These are phyloP conservation scores for Cheilosia impressa DNA, from an alignment of 2,888 invertebrate species.

Conservation along the genomic window DNA sequence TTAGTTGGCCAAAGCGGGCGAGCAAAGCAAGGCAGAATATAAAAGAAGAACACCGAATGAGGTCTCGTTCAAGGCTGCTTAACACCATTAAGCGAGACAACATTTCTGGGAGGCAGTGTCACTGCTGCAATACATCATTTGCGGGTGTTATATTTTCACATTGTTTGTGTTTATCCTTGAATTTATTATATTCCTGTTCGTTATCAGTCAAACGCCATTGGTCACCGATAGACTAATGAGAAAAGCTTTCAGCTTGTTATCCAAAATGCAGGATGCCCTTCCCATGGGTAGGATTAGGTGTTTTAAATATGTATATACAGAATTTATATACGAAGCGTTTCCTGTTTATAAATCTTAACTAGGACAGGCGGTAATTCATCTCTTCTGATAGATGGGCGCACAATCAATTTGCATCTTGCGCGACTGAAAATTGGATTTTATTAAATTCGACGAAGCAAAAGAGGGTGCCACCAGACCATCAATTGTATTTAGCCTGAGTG, in stretches of 20 bases:
- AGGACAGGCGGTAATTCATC: slow-evolving; percentile 45
- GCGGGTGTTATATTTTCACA: not conserved
- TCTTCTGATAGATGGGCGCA: slow-evolving; percentile 58
- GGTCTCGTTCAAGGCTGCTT: slow-evolving; percentile 53
- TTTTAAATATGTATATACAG: not conserved
- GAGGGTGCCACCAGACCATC: slow-evolving; percentile 12
- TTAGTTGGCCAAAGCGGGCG: slow-evolving; percentile 33
- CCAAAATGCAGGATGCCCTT: slow-evolving; percentile 36
- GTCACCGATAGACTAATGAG: slow-evolving; percentile 35
- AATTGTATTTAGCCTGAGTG: slow-evolving; percentile 26
- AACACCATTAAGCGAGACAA: slow-evolving; percentile 56
- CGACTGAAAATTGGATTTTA: slow-evolving; percentile 48
- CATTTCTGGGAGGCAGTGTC: slow-evolving; percentile 12
- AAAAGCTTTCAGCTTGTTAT: slow-evolving; percentile 53
- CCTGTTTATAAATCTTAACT: slow-evolving; percentile 34
- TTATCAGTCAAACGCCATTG: slow-evolving; percentile 24
- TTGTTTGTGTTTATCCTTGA: slow-evolving; percentile 53
- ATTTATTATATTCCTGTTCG: slow-evolving; percentile 39
- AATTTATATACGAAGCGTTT: slow-evolving; percentile 32
- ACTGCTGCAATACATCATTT: slow-evolving; percentile 51
- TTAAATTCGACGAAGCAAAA: slow-evolving; percentile 45
- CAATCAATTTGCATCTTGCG: slow-evolving; percentile 58
- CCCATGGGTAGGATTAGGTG: not conserved
- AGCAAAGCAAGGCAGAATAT: slow-evolving; percentile 3
- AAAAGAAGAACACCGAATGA: slow-evolving; percentile 27